These are phyloP conservation scores for Conomelus anceps DNA, from an alignment of 2,888 invertebrate genomes.

Conservation along the genomic window DNA sequence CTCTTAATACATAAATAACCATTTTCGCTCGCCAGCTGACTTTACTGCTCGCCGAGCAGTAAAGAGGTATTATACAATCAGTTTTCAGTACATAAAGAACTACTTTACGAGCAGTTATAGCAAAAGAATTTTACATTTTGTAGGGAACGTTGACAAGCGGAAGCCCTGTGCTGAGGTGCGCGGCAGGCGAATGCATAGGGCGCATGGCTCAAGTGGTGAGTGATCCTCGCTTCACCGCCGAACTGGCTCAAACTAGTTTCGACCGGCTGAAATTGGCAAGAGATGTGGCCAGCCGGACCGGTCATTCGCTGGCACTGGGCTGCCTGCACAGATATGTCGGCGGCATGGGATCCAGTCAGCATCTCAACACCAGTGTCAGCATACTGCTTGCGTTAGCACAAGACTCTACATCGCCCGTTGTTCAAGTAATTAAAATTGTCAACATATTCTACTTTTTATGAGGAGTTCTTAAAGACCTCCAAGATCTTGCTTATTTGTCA, in stretches of 20 bases:
- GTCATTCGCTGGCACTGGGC: slow-evolving; percentile 88
- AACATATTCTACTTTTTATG: not conserved
- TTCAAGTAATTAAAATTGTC: slow-evolving; percentile 59
- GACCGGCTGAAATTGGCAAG: slow-evolving; percentile 78
- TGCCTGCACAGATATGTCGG: slow-evolving; percentile 93
- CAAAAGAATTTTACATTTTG: slow-evolving; percentile 29
- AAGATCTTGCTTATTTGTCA: not conserved
- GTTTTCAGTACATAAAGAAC: no score
- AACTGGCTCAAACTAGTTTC: slow-evolving; percentile 82
- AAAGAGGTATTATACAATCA: no score
- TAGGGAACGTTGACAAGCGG: slow-evolving; percentile 65
- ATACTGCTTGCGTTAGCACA: slow-evolving; percentile 90
- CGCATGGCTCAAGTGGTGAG: slow-evolving; percentile 85
- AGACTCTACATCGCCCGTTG: slow-evolving; percentile 84
- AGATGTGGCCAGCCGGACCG: slow-evolving; percentile 79
- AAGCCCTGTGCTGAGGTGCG: slow-evolving; percentile 78
- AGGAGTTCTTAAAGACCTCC: not conserved
- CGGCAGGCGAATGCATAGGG: slow-evolving; percentile 91
- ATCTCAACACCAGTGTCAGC: slow-evolving; percentile 88
- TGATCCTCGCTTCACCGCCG: slow-evolving; percentile 80
- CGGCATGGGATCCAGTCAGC: slow-evolving; percentile 92
- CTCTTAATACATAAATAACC: no score
- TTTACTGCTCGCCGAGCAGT: no score
- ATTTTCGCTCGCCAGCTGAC: no score
- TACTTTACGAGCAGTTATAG: no score